Evolutionary conservation across 2,888 invertebrate genomes (phyloP).

Genomic region (Pollenia labialis): DNA sequence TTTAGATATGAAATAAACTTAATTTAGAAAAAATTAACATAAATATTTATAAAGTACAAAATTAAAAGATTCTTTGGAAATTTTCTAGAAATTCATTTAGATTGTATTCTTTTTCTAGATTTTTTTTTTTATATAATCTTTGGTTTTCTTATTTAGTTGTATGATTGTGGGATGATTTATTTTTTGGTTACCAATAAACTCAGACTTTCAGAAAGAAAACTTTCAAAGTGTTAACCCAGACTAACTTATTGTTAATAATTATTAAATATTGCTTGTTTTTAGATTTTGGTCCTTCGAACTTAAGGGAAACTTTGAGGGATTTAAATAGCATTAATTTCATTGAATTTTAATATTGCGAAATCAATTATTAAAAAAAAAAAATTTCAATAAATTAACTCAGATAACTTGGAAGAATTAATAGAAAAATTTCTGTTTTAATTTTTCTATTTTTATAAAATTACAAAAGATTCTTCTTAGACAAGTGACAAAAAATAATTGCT

Average conservation of each 20-base stretch:
- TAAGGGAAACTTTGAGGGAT: not conserved
- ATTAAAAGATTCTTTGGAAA: constrained; percentile 61
- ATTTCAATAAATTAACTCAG: no score
- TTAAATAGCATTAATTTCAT: no score
- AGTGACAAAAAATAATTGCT: no score
- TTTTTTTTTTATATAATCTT: constrained; percentile 44
- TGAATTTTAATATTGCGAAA: no score
- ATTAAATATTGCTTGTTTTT: not conserved
- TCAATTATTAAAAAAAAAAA: no score
- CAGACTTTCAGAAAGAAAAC: no score
- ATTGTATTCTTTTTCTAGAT: constrained; percentile 22
- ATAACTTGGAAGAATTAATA: no score
- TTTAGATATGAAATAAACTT: not conserved
- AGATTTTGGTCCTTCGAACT: not conserved
- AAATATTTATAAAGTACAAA: constrained; percentile 32
- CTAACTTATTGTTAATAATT: no score
- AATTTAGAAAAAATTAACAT: constrained; percentile 13
- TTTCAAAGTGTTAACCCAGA: not conserved
- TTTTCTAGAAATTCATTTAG: constrained; percentile 12
- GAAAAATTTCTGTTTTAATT: no score
- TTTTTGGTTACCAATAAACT: not conserved
- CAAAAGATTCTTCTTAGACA: no score
- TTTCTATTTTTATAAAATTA: no score
- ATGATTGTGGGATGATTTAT: not conserved
- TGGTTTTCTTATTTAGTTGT: constrained; percentile 40